A percentile compares a stretch with the other conserved stretches of the same genome.
These are phyloP conservation scores for Leptura quadrifasciata DNA, from an alignment of 2,888 invertebrate species.

Conservation along the genomic window DNA sequence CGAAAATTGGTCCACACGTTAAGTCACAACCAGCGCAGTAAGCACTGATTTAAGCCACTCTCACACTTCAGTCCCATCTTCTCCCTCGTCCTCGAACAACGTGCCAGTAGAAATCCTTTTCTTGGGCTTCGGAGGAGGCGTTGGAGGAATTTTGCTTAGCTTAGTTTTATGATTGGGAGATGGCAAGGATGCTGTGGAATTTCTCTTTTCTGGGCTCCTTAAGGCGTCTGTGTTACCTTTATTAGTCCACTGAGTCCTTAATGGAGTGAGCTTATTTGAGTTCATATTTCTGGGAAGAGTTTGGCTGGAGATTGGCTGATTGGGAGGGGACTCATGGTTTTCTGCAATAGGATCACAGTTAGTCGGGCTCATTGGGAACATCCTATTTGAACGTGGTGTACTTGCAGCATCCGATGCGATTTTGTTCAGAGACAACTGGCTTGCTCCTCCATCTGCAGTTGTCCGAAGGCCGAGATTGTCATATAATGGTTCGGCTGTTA, in stretches of 20 bases:
- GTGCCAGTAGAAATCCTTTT: conserved; percentile 85
- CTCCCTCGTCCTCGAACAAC: conserved; percentile 90
- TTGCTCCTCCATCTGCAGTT: conserved; percentile 86
- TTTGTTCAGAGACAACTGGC: conserved; percentile 84
- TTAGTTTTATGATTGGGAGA: conserved; percentile 52
- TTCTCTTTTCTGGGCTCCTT: conserved; percentile 74
- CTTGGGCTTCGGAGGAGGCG: conserved; percentile 90
- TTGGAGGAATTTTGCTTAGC: conserved; percentile 84
- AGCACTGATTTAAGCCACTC: conserved; percentile 73
- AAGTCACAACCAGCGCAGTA: conserved; percentile 65
- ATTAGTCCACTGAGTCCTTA: conserved; percentile 71
- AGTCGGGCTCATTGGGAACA: conserved; percentile 68
- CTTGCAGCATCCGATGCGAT: conserved; percentile 75
- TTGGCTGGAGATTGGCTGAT: conserved; percentile 68
- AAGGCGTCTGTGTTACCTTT: conserved; percentile 72
- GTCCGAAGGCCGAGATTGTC: conserved; percentile 90
- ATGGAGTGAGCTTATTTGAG: conserved; percentile 62
- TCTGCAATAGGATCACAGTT: conserved; percentile 76
- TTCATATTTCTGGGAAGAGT: conserved; percentile 70
- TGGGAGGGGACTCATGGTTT: conserved; percentile 74
- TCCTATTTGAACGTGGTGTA: conserved; percentile 73
- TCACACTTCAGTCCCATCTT: conserved; percentile 93
- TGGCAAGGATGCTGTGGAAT: conserved; percentile 65
- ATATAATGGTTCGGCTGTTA: conserved; percentile 84
- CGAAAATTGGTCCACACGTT: conserved; percentile 58